A percentile compares a stretch with the other conserved stretches of the same genome.
These are phyloP conservation scores for Zaprionus tsacasi DNA, from an alignment of 1,140 invertebrate genomes.

Conservation along the genomic window DNA sequence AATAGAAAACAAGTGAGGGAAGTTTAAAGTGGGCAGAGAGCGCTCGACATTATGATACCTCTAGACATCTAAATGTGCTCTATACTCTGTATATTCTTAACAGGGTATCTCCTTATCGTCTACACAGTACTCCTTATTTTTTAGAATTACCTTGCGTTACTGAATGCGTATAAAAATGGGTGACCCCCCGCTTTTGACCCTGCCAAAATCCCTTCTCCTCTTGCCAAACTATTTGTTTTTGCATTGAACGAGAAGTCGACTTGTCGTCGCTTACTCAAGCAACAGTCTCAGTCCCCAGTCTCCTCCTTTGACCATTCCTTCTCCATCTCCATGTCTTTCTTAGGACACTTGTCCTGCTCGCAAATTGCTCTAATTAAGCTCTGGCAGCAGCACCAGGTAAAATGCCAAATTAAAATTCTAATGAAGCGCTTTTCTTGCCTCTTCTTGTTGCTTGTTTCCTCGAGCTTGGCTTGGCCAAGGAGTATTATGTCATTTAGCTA, in stretches of 20 bases:
- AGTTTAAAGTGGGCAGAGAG: too few species aligned
- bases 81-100: too few species aligned
- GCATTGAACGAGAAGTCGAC: slow-evolving; percentile 45
- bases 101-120: too few species aligned
- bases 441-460: neutral
- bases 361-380: slow-evolving; percentile 79
- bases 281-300: slow-evolving; percentile 17
- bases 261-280: slow-evolving; percentile 57
- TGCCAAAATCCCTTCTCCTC: neutral
- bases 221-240: slow-evolving; percentile 71
- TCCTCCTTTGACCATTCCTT: neutral
- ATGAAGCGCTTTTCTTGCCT: slow-evolving; percentile 50
- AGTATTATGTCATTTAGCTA: slow-evolving; percentile 9
- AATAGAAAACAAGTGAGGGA: slow-evolving; percentile 46
- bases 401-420: slow-evolving; percentile 77
- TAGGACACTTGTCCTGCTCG: slow-evolving; percentile 69
- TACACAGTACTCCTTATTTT: too few species aligned
- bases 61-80: too few species aligned
- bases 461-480: neutral
- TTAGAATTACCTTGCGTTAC: too few species aligned
- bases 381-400: slow-evolving; percentile 58
- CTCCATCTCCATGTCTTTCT: neutral
- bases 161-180: too few species aligned
- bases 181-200: too few species aligned
- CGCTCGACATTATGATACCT: too few species aligned